Evolutionary conservation across 2,888 invertebrate genomes (phyloP).

Genomic region (Stegana nigrithorax): DNA sequence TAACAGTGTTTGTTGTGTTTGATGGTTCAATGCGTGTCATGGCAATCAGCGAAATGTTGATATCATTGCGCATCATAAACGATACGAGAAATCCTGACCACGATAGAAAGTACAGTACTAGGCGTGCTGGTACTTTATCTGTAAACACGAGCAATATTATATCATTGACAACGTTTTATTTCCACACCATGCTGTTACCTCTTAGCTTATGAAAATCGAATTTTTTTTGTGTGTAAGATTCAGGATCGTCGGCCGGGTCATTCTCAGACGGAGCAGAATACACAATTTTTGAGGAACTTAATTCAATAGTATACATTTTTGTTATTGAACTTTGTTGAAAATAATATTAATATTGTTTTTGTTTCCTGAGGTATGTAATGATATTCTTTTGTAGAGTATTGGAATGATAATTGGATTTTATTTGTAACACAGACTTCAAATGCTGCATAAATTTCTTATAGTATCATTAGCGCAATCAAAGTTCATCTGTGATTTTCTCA

Average conservation of each 20-base stretch:
- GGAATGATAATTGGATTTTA: background rate
- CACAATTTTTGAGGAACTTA: conserved; percentile 24
- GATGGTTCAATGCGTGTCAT: no score
- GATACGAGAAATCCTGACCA: conserved; percentile 80
- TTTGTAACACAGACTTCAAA: background rate
- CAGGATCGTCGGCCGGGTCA: background rate
- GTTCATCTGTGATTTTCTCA: background rate
- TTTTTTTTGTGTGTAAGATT: background rate
- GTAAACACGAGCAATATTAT: conserved; percentile 31
- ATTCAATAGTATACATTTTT: conserved; percentile 19
- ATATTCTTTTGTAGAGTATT: background rate
- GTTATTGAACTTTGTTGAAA: background rate
- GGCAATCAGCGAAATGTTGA: conserved; percentile 78
- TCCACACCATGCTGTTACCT: no score
- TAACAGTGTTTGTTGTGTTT: no score
- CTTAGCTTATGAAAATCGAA: background rate
- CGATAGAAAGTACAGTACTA: conserved; percentile 77
- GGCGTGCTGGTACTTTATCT: conserved; percentile 76
- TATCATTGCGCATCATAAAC: conserved; percentile 82
- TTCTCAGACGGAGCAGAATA: conserved; percentile 25
- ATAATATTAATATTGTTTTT: background rate
- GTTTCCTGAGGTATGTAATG: background rate
- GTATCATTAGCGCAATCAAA: background rate
- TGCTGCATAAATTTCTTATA: background rate
- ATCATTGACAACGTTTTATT: no score